phyloP scores from a whole-genome alignment of 2,113 vertebrate genomes.

The Acanthochromis polyacanthus region DNA sequence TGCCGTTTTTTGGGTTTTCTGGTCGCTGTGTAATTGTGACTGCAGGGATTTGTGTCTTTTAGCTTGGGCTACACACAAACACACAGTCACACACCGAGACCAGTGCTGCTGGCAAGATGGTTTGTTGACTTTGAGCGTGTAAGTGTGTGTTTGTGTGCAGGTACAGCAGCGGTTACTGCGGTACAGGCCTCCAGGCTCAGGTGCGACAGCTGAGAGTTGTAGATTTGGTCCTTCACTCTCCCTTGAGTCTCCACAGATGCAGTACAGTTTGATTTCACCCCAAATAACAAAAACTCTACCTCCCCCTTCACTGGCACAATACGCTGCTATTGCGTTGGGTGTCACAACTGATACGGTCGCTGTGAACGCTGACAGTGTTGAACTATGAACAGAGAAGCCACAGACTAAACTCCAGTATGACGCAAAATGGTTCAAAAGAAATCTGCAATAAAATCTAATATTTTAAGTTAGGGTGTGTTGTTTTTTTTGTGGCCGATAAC shows the following conservation, averaged over 20 bases:
- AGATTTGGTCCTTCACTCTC: constrained; percentile 24
- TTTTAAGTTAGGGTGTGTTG: too few relatives aligned
- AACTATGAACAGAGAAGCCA: background rate
- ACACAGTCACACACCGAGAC: constrained; percentile 5
- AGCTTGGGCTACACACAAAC: constrained; percentile 1
- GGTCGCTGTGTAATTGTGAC: constrained; percentile 34
- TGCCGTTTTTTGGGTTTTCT: constrained; percentile 22
- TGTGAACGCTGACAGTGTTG: background rate
- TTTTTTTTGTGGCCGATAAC: too few relatives aligned
- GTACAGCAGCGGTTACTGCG: constrained; percentile 39
- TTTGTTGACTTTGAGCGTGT: constrained; percentile 30
- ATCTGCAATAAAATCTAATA: too few relatives aligned
- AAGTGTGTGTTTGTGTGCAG: constrained; percentile 51
- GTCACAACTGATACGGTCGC: constrained; percentile 3
- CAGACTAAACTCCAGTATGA: too few relatives aligned
- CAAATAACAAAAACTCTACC: constrained; percentile 5
- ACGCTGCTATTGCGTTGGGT: background rate
- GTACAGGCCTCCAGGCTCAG: constrained; percentile 54
- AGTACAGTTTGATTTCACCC: constrained; percentile 30
- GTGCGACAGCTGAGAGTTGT: constrained; percentile 59
- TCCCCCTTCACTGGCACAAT: constrained; percentile 15
- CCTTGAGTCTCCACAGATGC: constrained; percentile 34
- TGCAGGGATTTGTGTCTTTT: constrained; percentile 27
- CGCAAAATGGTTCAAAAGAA: too few relatives aligned
- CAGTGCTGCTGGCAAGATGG: constrained; percentile 34